Percentiles rank a stretch among this genome's conserved stretches.
These are phyloP conservation scores for Cyprinus carpio DNA, from an alignment of 2,113 vertebrate species.

Conservation along the genomic window DNA sequence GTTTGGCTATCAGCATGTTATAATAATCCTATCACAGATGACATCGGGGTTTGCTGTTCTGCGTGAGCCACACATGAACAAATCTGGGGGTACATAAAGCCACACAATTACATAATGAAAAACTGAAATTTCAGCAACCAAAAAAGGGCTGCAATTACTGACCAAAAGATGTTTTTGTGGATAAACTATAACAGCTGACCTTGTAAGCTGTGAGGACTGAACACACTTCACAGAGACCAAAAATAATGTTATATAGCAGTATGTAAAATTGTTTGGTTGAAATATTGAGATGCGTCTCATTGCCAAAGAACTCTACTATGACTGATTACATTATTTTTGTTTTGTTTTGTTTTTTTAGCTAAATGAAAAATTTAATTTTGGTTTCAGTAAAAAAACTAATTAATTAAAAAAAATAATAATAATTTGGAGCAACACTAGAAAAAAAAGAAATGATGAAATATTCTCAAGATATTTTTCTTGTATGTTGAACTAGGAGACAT, in stretches of 20 bases:
- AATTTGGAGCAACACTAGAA: background rate
- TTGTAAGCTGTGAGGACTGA: background rate
- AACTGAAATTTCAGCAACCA: background rate
- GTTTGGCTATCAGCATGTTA: slow-evolving; percentile 46
- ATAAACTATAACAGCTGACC: no score
- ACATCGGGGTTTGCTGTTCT: slow-evolving; percentile 51
- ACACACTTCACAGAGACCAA: background rate
- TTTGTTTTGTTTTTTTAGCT: no score
- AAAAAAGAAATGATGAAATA: background rate
- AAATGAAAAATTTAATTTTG: background rate
- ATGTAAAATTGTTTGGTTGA: background rate
- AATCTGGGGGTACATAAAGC: background rate
- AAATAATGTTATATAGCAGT: background rate
- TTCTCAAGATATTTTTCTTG: background rate
- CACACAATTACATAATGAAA: background rate
- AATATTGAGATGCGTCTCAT: background rate
- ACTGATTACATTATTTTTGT: no score
- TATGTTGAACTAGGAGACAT: background rate
- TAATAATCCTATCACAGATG: slow-evolving; percentile 40
- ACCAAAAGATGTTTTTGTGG: background rate
- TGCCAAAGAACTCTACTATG: no score
- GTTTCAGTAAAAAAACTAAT: background rate
- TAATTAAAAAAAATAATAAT: no score
- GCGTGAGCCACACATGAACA: slow-evolving; percentile 46
- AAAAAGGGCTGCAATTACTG: background rate